phyloP scores from a whole-genome alignment of 1,140 invertebrate species.

The Neomicropteryx cornuta region DNA sequence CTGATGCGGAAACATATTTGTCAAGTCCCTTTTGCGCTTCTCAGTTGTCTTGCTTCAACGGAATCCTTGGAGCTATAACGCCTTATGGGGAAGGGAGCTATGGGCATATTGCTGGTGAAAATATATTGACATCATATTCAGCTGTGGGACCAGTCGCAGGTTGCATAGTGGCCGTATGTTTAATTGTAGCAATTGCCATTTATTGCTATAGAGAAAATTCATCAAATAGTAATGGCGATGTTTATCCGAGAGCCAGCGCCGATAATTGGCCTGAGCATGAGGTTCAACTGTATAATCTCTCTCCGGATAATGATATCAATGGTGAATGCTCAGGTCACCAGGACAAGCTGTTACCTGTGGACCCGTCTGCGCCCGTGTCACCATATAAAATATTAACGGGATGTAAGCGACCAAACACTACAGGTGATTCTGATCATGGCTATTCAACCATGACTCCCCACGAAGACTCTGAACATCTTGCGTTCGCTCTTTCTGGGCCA shows the following conservation, averaged over 20 bases:
- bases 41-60: conserved; percentile 73
- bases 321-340: conserved; percentile 40
- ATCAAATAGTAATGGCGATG: conserved; percentile 36
- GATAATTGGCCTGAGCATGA: conserved; percentile 37
- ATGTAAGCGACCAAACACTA: conserved; percentile 67
- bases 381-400: conserved; percentile 78
- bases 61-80: conserved; percentile 67
- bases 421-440: conserved; percentile 84
- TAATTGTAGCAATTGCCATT: conserved; percentile 50
- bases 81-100: conserved; percentile 66
- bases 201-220: conserved; percentile 55
- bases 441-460: conserved; percentile 93
- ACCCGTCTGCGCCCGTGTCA: conserved; percentile 60
- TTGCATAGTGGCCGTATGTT: conserved; percentile 46
- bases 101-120: conserved; percentile 38
- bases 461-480: conserved; percentile 72
- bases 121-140: conserved; percentile 42
- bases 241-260: conserved; percentile 39
- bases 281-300: conserved; percentile 33
- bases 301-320: conserved; percentile 23
- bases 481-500: conserved; percentile 54
- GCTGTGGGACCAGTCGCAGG: conserved; percentile 50
- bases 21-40: conserved; percentile 66
- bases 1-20: conserved; percentile 56
- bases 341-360: conserved; percentile 46